A percentile compares a stretch with the other conserved stretches of the same genome.
Evolutionary conservation across 1,140 invertebrate genomes (phyloP).

Genomic region (Vollenhovia emeryi): DNA sequence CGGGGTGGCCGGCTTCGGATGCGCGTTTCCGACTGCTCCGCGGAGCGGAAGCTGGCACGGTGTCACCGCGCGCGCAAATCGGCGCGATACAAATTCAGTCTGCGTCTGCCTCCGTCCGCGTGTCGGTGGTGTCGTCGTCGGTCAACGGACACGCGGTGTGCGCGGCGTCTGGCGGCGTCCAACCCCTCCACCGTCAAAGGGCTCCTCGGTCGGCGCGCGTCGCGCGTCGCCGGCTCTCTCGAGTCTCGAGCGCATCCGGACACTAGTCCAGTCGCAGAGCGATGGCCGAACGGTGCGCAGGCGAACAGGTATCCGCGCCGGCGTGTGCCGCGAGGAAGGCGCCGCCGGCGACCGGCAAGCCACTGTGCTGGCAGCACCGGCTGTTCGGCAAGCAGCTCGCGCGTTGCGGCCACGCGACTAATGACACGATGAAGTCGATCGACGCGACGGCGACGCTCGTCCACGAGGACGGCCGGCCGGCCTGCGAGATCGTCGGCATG

Average conservation of each 20-base stretch:
- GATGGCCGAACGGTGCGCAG: slow-evolving; percentile 71
- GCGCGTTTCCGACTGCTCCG: slow-evolving; percentile 16
- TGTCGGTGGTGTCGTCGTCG: no score
- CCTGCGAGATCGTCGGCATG: slow-evolving; percentile 89
- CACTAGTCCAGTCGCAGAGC: slow-evolving; percentile 22
- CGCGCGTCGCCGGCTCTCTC: no score
- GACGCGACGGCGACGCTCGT: slow-evolving; percentile 72
- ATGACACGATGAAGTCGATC: slow-evolving; percentile 65
- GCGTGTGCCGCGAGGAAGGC: slow-evolving; percentile 44
- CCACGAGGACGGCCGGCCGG: slow-evolving; percentile 76
- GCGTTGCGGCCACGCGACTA: slow-evolving; percentile 76
- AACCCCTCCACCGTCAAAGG: background rate
- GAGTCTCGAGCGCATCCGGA: no score
- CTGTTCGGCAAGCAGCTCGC: slow-evolving; percentile 82
- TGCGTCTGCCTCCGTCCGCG: no score
- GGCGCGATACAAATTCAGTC: background rate
- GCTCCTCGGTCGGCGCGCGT: no score
- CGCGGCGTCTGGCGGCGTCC: background rate
- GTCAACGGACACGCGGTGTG: no score
- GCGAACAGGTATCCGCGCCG: slow-evolving; percentile 58
- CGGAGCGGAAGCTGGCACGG: no score
- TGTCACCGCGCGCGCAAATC: slow-evolving; percentile 38
- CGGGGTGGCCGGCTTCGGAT: background rate
- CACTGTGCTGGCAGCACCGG: slow-evolving; percentile 80
- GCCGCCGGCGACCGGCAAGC: slow-evolving; percentile 42